Percentiles rank a stretch among this genome's conserved stretches.
These are phyloP conservation scores for Darevskia mixta DNA, from an alignment of 2,797 vertebrate genomes.

Conservation along the genomic window DNA sequence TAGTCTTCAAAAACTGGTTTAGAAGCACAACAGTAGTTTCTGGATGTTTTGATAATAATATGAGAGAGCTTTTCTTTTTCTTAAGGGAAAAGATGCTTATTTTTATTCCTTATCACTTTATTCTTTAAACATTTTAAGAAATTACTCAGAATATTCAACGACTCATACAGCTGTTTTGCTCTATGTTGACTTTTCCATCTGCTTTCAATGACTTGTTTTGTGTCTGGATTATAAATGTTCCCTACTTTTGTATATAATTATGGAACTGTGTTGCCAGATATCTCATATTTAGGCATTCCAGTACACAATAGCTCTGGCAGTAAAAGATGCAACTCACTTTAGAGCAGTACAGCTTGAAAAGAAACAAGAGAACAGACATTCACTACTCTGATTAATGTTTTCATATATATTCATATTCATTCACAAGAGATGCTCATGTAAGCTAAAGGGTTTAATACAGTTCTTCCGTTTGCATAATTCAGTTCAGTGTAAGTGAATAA, in stretches of 20 bases:
- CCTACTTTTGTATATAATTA: neutral
- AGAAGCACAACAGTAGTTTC: neutral
- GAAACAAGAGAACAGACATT: neutral
- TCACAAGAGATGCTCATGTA: neutral
- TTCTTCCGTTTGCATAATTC: neutral
- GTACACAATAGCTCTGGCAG: neutral
- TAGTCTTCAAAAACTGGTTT: neutral
- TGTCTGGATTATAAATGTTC: neutral
- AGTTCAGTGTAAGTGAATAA: neutral
- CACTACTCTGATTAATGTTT: neutral
- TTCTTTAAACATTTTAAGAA: neutral
- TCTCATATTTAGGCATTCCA: neutral
- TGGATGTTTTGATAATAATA: neutral
- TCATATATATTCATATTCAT: neutral
- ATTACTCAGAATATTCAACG: neutral
- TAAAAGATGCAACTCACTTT: neutral
- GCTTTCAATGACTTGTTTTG: neutral
- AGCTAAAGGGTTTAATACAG: neutral
- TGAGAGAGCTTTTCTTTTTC: neutral
- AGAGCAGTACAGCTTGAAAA: neutral
- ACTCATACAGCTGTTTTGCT: neutral
- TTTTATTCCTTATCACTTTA: neutral
- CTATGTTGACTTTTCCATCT: neutral
- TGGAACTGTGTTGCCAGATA: neutral
- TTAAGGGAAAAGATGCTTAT: neutral